phyloP scores from a whole-genome alignment of 2,113 vertebrate genomes.

The Acanthisitta chloris region DNA sequence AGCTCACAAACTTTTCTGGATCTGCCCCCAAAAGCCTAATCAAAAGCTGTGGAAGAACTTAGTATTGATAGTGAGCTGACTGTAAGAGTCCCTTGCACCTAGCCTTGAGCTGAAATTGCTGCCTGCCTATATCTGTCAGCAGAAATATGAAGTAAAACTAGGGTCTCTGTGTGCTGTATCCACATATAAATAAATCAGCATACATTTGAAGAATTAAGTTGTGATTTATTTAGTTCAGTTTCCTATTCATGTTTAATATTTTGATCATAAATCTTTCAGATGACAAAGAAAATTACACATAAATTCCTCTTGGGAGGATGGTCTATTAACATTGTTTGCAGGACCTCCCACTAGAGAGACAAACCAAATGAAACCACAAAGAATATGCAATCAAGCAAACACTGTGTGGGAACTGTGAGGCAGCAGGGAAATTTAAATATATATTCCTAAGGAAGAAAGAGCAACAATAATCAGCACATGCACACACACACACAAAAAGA shows the following conservation, averaged over 20 bases:
- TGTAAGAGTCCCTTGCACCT: not conserved
- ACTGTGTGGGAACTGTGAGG: not conserved
- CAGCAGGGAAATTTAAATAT: slow-evolving; percentile 35
- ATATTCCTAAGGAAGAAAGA: slow-evolving; percentile 11
- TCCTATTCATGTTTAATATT: slow-evolving; percentile 33
- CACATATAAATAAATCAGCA: not conserved
- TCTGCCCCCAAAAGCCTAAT: not conserved
- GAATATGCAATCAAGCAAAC: slow-evolving; percentile 35
- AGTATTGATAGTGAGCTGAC: not conserved
- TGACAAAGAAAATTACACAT: slow-evolving; percentile 25
- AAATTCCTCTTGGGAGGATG: not conserved
- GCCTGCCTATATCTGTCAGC: not conserved
- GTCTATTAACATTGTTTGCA: slow-evolving; percentile 27
- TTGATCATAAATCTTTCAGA: slow-evolving; percentile 37
- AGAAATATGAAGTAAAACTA: not conserved
- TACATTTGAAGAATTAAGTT: not conserved
- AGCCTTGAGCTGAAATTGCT: not conserved
- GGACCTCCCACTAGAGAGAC: slow-evolving; percentile 25
- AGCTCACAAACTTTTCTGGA: not conserved
- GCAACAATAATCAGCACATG: not conserved
- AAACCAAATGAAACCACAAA: slow-evolving; percentile 34
- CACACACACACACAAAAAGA: not conserved
- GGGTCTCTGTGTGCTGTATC: not conserved
- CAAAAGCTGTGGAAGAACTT: not conserved
- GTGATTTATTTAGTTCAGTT: slow-evolving; percentile 30